Percentiles rank a stretch among this genome's conserved stretches.
Evolutionary conservation across 2,113 vertebrate species (phyloP).

Genomic region (Pluvialis apricaria): DNA sequence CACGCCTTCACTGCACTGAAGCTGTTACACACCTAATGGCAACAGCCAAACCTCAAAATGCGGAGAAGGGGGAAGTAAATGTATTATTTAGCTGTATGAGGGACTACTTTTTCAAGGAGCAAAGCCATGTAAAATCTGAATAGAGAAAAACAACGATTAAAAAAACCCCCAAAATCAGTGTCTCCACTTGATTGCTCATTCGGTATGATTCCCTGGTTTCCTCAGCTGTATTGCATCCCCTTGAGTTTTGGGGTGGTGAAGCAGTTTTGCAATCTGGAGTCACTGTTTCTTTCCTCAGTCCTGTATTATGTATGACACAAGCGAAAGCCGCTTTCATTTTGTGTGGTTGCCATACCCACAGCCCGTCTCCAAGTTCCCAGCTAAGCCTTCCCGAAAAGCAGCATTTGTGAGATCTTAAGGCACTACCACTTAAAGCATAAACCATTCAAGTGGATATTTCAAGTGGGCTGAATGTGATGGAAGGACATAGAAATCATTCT

Average conservation of each 20-base stretch:
- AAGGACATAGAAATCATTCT: neutral
- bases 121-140: neutral
- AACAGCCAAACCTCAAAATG: too few species aligned
- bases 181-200: neutral
- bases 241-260: neutral
- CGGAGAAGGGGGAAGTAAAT: neutral
- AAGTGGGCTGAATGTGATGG: neutral
- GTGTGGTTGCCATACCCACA: neutral
- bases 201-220: neutral
- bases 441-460: neutral
- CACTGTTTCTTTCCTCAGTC: neutral
- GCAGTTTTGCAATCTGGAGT: neutral
- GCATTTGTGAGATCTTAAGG: too few species aligned
- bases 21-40: accelerated
- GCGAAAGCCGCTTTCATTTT: neutral
- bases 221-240: neutral
- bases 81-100: neutral
- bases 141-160: neutral
- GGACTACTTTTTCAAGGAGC: neutral
- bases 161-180: neutral
- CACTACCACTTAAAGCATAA: neutral
- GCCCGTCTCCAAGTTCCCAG: neutral
- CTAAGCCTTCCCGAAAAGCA: neutral
- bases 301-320: too few species aligned
- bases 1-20: neutral